Percentiles rank a stretch among this genome's conserved stretches.
Evolutionary conservation across 2,113 vertebrate genomes (phyloP).

Genomic region (Phrynosoma platyrhinos): DNA sequence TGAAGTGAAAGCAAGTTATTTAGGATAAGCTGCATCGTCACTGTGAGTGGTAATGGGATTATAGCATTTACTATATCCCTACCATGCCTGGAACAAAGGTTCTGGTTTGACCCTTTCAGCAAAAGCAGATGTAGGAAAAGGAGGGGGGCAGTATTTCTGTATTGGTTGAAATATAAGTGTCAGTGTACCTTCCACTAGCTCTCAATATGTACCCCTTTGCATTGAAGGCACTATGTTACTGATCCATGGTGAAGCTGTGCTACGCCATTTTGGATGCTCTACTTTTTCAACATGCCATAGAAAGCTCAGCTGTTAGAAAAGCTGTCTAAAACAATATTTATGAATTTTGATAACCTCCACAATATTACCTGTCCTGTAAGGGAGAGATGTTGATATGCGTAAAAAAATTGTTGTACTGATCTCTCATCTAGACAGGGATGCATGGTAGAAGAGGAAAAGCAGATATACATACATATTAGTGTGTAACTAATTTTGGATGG

Average conservation of each 20-base stretch:
- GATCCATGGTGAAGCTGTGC: not conserved
- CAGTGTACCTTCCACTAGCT: not conserved
- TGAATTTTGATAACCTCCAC: not conserved
- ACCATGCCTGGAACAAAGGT: conserved; percentile 51
- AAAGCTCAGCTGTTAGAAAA: not conserved
- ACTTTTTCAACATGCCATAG: not conserved
- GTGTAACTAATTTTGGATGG: not conserved
- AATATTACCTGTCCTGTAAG: not conserved
- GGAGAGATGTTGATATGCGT: not conserved
- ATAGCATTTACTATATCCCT: conserved; percentile 40
- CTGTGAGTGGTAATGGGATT: conserved; percentile 53
- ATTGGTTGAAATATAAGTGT: not conserved
- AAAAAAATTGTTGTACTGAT: not conserved
- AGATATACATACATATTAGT: not conserved
- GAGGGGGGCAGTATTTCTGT: not conserved
- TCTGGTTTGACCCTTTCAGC: conserved; percentile 47
- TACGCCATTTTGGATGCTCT: rapidly evolving
- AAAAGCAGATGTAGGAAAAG: not conserved
- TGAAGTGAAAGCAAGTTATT: conserved; percentile 11
- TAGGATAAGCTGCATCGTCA: conserved; percentile 54
- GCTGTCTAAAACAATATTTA: not conserved
- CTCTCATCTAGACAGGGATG: not conserved
- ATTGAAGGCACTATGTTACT: not conserved
- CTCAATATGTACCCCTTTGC: rapidly evolving
- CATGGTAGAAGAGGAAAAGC: not conserved